Evolutionary conservation across 2,888 invertebrate genomes (phyloP), one percentile per base, ranked within the genome.

Genomic region (Ichneumoninae sp.): DNA sequence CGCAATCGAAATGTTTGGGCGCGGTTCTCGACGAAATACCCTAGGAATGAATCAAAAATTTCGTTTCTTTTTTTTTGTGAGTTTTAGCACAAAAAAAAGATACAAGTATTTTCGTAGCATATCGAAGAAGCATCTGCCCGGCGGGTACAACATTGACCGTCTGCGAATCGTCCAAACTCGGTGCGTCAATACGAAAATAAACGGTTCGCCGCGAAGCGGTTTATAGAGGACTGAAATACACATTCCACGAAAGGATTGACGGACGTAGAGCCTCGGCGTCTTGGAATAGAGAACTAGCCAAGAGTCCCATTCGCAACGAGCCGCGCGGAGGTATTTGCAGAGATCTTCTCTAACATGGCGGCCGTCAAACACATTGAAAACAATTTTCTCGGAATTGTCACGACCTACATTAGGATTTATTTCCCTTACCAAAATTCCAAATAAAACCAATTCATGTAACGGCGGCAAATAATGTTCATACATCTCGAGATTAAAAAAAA

Each of bases 171-270:
- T 76, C 66, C 52, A 66, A 66, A 65, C 54, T 54, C 36, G 30
- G 10, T 50, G 16, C 66, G 76, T 66, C 40, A 66, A 65, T 66
- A 76, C 66, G 22, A 76, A 52, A 76, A 66, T 76, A 76, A 66
- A 76, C 66, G 52, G 52, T 22, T 76, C 30, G 47, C 50, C 36
- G 74, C 52, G 52, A n/a, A 19, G 40, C 62, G 33, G 30, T 30
- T 33, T 26, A 13, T 30, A 16, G 52, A 69, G 30, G 50, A 69
- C 50, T 50, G 52, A 69, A 76, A 54, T 40, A 66, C 76, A 36
- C 76, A 76, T 76, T 76, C 66, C 19, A 5, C 66, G 52, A 30
- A 66, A 76, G 13, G 76, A 76, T 76, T 54, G 66, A 76, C 52
- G 40, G 52, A 76, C 76, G 76, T 33, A 40, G 47, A 65, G 26